Base-by-base conservation (phyloP, 2,113 vertebrate species). In the Hyperopisus bebe region DNA sequence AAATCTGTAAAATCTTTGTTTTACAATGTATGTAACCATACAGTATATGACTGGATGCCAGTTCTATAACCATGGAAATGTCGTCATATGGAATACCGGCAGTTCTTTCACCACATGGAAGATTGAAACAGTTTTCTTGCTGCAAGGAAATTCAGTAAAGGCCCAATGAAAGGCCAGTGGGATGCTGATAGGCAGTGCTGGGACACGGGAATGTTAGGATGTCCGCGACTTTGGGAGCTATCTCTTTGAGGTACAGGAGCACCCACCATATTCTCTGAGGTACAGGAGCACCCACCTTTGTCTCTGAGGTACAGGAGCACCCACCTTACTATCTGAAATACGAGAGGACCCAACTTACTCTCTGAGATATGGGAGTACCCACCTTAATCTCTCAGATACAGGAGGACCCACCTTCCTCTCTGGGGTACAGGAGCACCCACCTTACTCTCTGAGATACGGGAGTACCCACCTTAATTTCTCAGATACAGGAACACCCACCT, bases 1-100 rank as follows among this genome's bases (percentile, higher is more conserved):
- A 53, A 31, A 87, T 86, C 83, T 86, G 83, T 86, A 48, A 47
- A 86, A 88, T 39, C 35, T 42, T 58, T 66, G 39, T 48, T 48
- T 88, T 47, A n/a, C 44, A 77, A 74, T 13, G 21, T 19, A 50
- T 42, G n/a, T 74, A 35, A 74, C 58, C 62, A 74, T 46, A 70
- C 24, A 88, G 58, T 47, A 74, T 31, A 70, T 88, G 58, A 31
- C 44, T 31, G 24, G 27, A 74, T 88, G 58, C 44, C 39, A 44
- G 7, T 88, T 35, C 44, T 24, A 53, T 44, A 46, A 46, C 42
- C 46, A 48, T 47, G 24, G 88, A 88, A 88, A 88, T 44, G 62
- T 48, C 17, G 31, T 31, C 44, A 31, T 70, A 50, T 17, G 46
- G 62, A 77, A 88, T 88, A 31, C 44, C 39, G 5, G 27, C 35